Percentiles rank a stretch among this genome's conserved stretches.
phyloP scores from a whole-genome alignment of 2,113 vertebrate species.

The Nothocercus nigrocapillus region DNA sequence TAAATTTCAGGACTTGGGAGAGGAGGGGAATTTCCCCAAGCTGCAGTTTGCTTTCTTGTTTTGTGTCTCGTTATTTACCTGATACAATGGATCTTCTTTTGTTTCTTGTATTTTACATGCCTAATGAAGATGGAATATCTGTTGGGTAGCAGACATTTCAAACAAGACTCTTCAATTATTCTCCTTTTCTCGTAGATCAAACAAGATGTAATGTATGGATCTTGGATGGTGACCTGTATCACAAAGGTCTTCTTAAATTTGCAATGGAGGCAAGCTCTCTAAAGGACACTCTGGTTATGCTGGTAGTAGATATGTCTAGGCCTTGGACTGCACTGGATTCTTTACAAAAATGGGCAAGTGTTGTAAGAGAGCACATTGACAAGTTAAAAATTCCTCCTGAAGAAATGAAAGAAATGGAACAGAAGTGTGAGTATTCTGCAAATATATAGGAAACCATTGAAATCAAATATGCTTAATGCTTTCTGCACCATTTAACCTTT shows the following conservation, averaged over 20 bases:
- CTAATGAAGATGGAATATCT: neutral
- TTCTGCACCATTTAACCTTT: conserved; percentile 47
- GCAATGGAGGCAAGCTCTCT: conserved; percentile 87
- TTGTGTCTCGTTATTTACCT: rapidly evolving
- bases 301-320: conserved; percentile 94
- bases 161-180: conserved; percentile 5
- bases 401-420: conserved; percentile 96
- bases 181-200: conserved; percentile 82
- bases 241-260: conserved; percentile 97
- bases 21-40: neutral
- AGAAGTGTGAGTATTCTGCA: conserved; percentile 86
- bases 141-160: neutral
- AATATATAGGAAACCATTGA: neutral
- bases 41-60: neutral
- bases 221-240: conserved; percentile 96
- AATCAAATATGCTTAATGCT: conserved; percentile 10
- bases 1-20: neutral
- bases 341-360: conserved; percentile 96
- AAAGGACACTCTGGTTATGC: conserved; percentile 88
- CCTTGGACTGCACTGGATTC: conserved; percentile 97
- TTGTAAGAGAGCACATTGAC: conserved; percentile 94
- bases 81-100: neutral
- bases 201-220: conserved; percentile 97
- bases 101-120: neutral
- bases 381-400: conserved; percentile 94